Evolutionary conservation across 2,888 invertebrate species (phyloP).

Genomic region (Buathra laborator): DNA sequence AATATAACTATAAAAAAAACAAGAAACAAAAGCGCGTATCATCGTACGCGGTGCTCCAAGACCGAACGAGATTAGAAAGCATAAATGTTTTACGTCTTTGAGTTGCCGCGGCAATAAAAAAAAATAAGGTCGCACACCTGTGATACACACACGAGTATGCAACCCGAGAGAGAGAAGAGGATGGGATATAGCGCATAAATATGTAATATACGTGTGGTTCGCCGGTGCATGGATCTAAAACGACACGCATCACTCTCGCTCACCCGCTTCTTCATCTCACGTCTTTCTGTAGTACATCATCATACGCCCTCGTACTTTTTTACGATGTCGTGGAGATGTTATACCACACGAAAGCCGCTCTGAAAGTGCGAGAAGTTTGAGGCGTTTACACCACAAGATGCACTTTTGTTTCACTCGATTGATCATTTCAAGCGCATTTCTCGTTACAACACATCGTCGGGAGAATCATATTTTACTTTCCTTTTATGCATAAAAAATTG

Average conservation of each 20-base stretch:
- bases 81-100: slow-evolving; percentile 27
- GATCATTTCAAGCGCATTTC: no score
- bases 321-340: background rate
- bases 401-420: no score
- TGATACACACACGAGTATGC: background rate
- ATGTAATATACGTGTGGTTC: background rate
- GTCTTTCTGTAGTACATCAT: background rate
- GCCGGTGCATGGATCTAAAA: background rate
- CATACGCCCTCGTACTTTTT: background rate
- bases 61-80: slow-evolving; percentile 32
- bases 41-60: slow-evolving; percentile 1
- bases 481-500: no score
- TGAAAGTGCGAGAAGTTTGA: no score
- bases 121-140: slow-evolving; percentile 7
- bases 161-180: no score
- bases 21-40: slow-evolving; percentile 20
- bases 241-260: background rate
- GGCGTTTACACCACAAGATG: no score
- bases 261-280: background rate
- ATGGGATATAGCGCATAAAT: background rate
- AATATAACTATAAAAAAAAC: background rate
- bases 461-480: no score
- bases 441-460: no score
- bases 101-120: slow-evolving; percentile 1
- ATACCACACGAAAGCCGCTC: no score